Evolutionary conservation across 2,113 vertebrate species (phyloP), one percentile per base, ranked within the genome.

Genomic region (Poeciliopsis occidentalis): DNA sequence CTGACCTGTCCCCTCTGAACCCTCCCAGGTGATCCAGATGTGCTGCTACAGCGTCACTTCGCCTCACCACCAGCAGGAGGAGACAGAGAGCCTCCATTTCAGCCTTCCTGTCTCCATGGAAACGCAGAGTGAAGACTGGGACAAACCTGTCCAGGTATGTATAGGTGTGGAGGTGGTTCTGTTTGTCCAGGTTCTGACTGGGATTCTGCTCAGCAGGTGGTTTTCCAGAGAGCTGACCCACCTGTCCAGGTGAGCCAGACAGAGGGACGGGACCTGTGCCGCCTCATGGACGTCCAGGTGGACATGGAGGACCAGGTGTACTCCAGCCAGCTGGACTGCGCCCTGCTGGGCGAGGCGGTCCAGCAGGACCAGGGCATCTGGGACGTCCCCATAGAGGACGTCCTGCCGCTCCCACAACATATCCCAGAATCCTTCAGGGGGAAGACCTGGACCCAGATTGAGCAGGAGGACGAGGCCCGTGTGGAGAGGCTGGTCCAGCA

Each of bases 361-460:
- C 12, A 31, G 31, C 60, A 24, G 29, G 60, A 84, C 22, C 27
- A 67, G 69, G 90, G 79, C 4, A 89, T 86, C 81, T 75, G 73
- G 79, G 61, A 57, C 22, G 63, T 81, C 4, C 85, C 68, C 26
- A 69, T 89, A 30, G 95, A 96, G 67, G 90, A 94, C 10, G 93
- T 96, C 75, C 91, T 95, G 72, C 95, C 96, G 11, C 91, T 88
- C 54, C 95, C 96, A 34, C 92, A 94, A 68, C 91, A 95, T n/a
- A 92, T 97, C 79, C 96, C 97, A 89, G 91, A 94, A 78, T 96
- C 96, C 71, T 97, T 97, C 91, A 94, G 94, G 64, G 96, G 96
- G 61, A 97, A 98, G 88, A 96, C 93, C 0, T 95, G 94, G 96
- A 91, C 95, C 65, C 96, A 97, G 71, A 95, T 98, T 19, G 94